Evolutionary conservation across 37 sponge, comb jelly and placozoan genomes (phyloP).

Genomic region (Aphrocallistes beatrix): DNA sequence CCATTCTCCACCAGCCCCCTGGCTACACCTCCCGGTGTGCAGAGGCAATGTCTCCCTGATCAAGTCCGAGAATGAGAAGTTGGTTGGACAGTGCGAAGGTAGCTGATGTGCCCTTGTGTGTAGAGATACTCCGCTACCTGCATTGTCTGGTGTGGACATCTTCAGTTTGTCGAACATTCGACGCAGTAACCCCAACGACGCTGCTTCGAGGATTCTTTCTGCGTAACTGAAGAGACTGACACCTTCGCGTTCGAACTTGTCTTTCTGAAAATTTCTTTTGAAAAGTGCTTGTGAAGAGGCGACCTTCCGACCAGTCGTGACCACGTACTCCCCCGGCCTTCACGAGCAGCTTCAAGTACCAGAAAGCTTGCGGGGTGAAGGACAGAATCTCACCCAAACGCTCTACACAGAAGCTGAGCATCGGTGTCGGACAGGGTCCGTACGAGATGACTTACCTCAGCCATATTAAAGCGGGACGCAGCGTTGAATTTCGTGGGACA

Average conservation of each 20-base stretch:
- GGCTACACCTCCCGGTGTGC: neutral
- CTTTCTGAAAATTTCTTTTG: slow-evolving; percentile 11
- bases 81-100: slow-evolving; percentile 77
- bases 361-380: slow-evolving; percentile 83
- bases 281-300: slow-evolving; percentile 75
- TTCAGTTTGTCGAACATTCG: slow-evolving; percentile 53
- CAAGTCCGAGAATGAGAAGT: slow-evolving; percentile 53
- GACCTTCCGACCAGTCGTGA: slow-evolving; percentile 44
- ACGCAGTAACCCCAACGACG: slow-evolving; percentile 79
- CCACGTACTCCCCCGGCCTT: neutral
- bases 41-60: neutral
- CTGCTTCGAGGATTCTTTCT: slow-evolving; percentile 46
- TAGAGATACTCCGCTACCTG: slow-evolving; percentile 82
- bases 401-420: slow-evolving; percentile 95
- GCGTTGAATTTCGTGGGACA: no score
- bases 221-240: slow-evolving; percentile 41
- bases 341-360: slow-evolving; percentile 49
- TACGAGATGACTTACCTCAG: slow-evolving; percentile 77
- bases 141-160: slow-evolving; percentile 82
- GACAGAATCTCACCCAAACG: slow-evolving; percentile 73
- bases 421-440: slow-evolving; percentile 96
- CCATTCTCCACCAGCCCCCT: neutral
- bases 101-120: slow-evolving; percentile 84
- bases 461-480: no score
- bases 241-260: neutral